Evolutionary conservation across 2,113 vertebrate genomes (phyloP).

Genomic region (Perca flavescens): DNA sequence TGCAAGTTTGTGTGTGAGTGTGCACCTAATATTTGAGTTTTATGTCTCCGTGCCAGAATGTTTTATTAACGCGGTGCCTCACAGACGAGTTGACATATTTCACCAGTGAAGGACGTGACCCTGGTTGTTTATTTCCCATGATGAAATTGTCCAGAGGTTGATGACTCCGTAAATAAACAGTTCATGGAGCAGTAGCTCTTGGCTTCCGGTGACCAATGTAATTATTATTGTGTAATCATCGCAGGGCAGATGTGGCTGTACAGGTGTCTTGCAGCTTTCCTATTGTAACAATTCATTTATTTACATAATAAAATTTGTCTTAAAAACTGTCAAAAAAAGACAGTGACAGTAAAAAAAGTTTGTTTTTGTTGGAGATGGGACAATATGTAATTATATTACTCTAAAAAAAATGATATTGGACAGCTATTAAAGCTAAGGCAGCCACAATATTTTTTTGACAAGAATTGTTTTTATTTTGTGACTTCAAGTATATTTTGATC

Average conservation of each 20-base stretch:
- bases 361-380: not conserved
- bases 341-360: not conserved
- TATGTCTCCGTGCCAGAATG: constrained; percentile 77
- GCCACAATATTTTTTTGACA: not conserved
- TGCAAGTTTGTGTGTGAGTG: constrained; percentile 51
- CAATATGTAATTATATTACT: not conserved
- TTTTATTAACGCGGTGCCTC: constrained; percentile 79
- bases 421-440: not conserved
- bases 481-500: not conserved
- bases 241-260: constrained; percentile 40
- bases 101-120: constrained; percentile 89
- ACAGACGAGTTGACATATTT: constrained; percentile 84
- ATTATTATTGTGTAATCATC: constrained; percentile 73
- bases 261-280: constrained; percentile 6
- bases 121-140: constrained; percentile 88
- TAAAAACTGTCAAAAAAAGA: not conserved
- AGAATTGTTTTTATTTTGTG: not conserved
- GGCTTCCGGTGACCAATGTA: constrained; percentile 57
- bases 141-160: constrained; percentile 88
- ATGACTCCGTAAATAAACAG: constrained; percentile 90
- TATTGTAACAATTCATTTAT: not conserved
- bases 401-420: not conserved
- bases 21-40: constrained; percentile 73
- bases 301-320: not conserved
- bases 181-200: constrained; percentile 69